A percentile compares a stretch with the other conserved stretches of the same genome.
Conservation (phyloP, 2,797 vertebrate genomes). For the Protonibea diacanthus region DNA sequence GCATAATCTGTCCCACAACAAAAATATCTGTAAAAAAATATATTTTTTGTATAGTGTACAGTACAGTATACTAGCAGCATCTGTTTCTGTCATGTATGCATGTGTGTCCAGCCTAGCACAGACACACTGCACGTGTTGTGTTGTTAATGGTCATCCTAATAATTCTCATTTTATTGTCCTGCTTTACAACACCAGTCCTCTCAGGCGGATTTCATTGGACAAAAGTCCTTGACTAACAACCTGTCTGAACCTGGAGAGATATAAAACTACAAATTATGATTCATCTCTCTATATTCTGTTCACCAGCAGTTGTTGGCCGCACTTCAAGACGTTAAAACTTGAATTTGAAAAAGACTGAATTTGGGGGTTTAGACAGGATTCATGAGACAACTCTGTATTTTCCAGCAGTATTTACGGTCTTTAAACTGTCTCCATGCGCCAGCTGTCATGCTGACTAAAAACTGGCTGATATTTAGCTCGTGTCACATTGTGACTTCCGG, state of each 20-base stretch:
- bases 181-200: not conserved
- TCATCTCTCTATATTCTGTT: not conserved
- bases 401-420: too few relatives aligned
- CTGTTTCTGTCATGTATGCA: not conserved
- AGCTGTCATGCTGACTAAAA: too few relatives aligned
- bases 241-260: not conserved
- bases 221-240: not conserved
- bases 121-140: not conserved
- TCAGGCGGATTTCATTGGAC: not conserved
- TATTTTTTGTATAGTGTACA: too few relatives aligned
- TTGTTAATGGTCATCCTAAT: conserved; percentile 12
- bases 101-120: not conserved
- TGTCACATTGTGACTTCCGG: not conserved
- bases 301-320: not conserved
- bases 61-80: too few relatives aligned
- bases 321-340: not conserved
- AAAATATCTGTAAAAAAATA: too few relatives aligned
- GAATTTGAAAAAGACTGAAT: not conserved
- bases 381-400: not conserved
- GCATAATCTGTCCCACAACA: too few relatives aligned
- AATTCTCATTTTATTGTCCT: not conserved
- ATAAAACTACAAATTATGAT: not conserved
- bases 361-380: not conserved
- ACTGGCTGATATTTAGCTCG: not conserved
- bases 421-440: too few relatives aligned